phyloP scores from a whole-genome alignment of 2,888 invertebrate genomes.

The Ornithoptera priamus region DNA sequence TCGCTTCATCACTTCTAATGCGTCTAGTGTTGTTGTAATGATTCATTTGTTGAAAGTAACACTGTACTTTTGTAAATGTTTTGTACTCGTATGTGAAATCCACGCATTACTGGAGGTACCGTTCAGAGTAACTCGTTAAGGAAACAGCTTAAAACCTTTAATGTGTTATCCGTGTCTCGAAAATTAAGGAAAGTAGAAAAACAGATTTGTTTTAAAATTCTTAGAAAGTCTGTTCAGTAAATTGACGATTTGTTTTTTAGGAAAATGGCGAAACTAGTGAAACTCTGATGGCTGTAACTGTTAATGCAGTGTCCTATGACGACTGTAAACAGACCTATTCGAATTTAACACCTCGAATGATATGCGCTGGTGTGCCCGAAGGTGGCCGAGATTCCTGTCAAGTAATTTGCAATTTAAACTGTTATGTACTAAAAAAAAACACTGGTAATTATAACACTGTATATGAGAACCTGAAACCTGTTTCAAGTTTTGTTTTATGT shows the following conservation, averaged over 20 bases:
- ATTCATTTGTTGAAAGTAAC: neutral
- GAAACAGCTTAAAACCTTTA: neutral
- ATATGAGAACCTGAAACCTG: too few species aligned
- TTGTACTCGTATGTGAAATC: neutral
- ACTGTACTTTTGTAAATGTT: neutral
- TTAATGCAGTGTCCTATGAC: slow-evolving; percentile 43
- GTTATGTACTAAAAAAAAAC: neutral
- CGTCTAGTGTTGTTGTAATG: neutral
- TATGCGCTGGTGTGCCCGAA: slow-evolving; percentile 61
- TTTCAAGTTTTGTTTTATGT: too few species aligned
- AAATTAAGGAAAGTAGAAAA: neutral
- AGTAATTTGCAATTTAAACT: slow-evolving; percentile 41
- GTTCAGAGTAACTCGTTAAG: neutral
- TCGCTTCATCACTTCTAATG: neutral
- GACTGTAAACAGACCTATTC: slow-evolving; percentile 44
- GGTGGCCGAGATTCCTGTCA: slow-evolving; percentile 72
- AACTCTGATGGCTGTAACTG: slow-evolving; percentile 49
- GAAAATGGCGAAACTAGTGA: slow-evolving; percentile 32
- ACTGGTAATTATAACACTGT: neutral
- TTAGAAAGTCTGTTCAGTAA: neutral
- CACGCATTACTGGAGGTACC: neutral
- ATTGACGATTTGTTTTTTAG: neutral
- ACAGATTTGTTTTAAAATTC: neutral
- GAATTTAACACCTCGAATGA: slow-evolving; percentile 55
- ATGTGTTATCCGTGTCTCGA: neutral